Evolutionary conservation across 2,113 vertebrate genomes (phyloP).

Genomic region (Platysternon megacephalum): DNA sequence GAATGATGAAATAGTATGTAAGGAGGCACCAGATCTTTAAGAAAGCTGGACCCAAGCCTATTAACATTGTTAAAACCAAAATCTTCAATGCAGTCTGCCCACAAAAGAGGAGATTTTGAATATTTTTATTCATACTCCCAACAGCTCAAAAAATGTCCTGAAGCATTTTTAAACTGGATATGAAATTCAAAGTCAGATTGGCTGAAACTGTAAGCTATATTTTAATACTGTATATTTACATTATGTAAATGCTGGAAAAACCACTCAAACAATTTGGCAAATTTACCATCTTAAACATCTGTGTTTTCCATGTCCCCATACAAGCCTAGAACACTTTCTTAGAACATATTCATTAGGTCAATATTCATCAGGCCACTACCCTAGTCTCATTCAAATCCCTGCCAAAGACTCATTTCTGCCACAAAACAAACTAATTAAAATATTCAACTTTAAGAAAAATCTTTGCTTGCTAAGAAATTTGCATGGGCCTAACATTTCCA

Average conservation of each 20-base stretch:
- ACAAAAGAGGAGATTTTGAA: conserved; percentile 57
- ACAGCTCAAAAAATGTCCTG: neutral
- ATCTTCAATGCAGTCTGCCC: neutral
- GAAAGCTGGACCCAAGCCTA: conserved; percentile 35
- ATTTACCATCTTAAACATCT: conserved; percentile 6
- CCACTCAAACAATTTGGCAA: conserved; percentile 23
- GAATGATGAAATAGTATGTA: conserved; percentile 69
- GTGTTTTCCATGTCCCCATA: conserved; percentile 22
- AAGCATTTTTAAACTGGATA: neutral
- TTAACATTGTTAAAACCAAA: conserved; percentile 62
- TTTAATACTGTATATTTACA: neutral
- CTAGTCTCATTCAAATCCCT: neutral
- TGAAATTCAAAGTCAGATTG: neutral
- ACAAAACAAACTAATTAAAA: neutral
- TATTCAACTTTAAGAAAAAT: neutral
- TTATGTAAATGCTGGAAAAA: neutral
- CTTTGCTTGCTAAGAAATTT: neutral
- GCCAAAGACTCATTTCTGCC: neutral
- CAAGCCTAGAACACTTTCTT: conserved; percentile 14
- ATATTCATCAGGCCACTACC: conserved; percentile 11
- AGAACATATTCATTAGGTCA: conserved; percentile 29
- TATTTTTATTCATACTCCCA: conserved; percentile 11
- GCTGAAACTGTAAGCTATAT: neutral
- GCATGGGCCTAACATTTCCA: neutral
- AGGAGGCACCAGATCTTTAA: conserved; percentile 72